Conservation (phyloP, 2,797 vertebrate species). For the Staurois parvus region DNA sequence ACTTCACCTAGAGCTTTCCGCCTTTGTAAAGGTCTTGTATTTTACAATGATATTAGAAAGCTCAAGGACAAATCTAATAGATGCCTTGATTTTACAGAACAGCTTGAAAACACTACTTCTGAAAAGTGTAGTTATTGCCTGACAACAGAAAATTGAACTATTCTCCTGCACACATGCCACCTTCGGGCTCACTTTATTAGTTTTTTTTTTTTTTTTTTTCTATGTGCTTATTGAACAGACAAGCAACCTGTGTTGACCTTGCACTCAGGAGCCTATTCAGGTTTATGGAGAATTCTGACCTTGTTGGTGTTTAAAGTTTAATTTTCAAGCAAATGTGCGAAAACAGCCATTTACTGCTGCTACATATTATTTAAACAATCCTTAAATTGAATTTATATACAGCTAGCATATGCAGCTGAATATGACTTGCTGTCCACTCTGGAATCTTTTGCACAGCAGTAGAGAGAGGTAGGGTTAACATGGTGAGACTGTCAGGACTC, state of each 20-base stretch:
- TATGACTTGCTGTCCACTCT: no score
- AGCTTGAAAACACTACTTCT: constrained; percentile 3
- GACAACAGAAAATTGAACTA: background rate
- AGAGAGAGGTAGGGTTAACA: no score
- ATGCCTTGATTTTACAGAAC: constrained; percentile 2
- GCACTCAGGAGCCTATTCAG: background rate
- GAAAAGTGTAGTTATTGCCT: constrained; percentile 2
- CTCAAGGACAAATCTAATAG: constrained; percentile 14
- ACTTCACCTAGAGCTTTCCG: background rate
- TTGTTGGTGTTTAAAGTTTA: background rate
- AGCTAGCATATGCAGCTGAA: no score
- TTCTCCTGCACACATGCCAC: background rate
- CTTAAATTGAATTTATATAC: no score
- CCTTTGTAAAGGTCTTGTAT: constrained; percentile 12
- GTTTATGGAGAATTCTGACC: background rate
- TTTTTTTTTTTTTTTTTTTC: background rate
- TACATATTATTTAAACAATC: no score
- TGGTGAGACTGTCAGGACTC: no score
- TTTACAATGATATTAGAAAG: constrained; percentile 7
- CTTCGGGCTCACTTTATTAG: background rate
- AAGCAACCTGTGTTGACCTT: background rate
- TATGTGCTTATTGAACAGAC: background rate
- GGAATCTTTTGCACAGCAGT: no score
- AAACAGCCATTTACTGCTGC: background rate
- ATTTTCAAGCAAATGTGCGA: background rate